phyloP scores from a whole-genome alignment of 2,888 invertebrate species.

The Drosophila glabriapex region DNA sequence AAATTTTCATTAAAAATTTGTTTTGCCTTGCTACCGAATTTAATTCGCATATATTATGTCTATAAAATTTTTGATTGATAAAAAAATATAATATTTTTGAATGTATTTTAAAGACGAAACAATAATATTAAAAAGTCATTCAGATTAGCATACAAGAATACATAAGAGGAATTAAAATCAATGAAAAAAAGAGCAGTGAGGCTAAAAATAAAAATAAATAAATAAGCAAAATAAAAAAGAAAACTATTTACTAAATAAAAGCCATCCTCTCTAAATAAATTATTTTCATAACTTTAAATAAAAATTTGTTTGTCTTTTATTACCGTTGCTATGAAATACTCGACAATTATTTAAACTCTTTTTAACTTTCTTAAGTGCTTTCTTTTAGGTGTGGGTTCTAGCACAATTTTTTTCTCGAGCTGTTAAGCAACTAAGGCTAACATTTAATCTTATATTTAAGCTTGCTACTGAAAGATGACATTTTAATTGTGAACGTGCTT shows the following conservation, averaged over 20 bases:
- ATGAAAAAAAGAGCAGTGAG: neutral
- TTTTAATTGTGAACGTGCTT: slow-evolving; percentile 50
- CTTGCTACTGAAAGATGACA: slow-evolving; percentile 41
- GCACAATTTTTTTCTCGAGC: neutral
- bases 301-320: neutral
- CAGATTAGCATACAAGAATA: neutral
- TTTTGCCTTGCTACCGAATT: neutral
- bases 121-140: too few relatives aligned
- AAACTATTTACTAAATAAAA: neutral
- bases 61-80: neutral
- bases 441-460: slow-evolving; percentile 5
- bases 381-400: neutral
- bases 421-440: neutral
- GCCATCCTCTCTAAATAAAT: neutral
- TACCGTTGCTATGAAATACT: neutral
- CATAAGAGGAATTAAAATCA: neutral
- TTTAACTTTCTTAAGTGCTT: neutral
- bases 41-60: slow-evolving; percentile 17
- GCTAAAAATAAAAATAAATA: neutral
- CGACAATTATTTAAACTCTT: neutral
- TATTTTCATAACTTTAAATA: neutral
- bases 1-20: slow-evolving; percentile 10
- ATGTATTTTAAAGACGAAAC: neutral
- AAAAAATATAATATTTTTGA: neutral
- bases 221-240: neutral